Base-by-base conservation (phyloP, 2,888 invertebrate species). In the Mimas tiliae region DNA sequence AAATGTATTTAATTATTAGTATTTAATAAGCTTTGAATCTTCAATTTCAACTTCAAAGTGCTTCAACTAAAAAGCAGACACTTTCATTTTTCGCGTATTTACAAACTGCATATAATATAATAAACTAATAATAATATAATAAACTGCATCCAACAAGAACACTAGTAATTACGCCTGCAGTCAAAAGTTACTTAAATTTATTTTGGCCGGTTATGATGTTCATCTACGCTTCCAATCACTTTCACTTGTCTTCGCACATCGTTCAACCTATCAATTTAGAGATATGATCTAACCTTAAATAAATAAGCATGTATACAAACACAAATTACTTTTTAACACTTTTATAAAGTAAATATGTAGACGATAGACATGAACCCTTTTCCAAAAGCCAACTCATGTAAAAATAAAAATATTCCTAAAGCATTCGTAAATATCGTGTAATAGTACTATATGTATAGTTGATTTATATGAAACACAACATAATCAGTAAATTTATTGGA, bases 231-330 rank as follows among this genome's bases (percentile, higher is more conserved):
- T 64, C 34, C 47, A 58, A 68, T 45, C 33, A 65, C 79, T 79
- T 80, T 80, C 80, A 72, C 79, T 72, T 73, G 71, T 72, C 73
- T 68, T 68, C 65, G 52, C 70, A 68, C 72, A 74, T 78, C 74
- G 16, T 21, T 33, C 51, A 51, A 51, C 19, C 50, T 21, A 64
- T 64, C 38, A 51, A 63, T 63, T 63, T 51, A 42, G 19, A 58
- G 58, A 58, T 58, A 58, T 19, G 42, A 58, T 58, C 42, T 58
- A 58, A 58, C 19, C 19, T 38, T 45, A 45, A 45, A 50, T 19
- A 50, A 19, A 11, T 16, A 27, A 27, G 4, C 27, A 34, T 12
- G 38, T 58, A 19, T 58, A 11, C 19, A 58, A 58, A 58, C 58
- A 58, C 12, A 16, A 58, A 58, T 58, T 42, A 58, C 16, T 58